Base-by-base conservation (phyloP, 92 coral and sea anemone genomes). In the Actinostola sp. region DNA sequence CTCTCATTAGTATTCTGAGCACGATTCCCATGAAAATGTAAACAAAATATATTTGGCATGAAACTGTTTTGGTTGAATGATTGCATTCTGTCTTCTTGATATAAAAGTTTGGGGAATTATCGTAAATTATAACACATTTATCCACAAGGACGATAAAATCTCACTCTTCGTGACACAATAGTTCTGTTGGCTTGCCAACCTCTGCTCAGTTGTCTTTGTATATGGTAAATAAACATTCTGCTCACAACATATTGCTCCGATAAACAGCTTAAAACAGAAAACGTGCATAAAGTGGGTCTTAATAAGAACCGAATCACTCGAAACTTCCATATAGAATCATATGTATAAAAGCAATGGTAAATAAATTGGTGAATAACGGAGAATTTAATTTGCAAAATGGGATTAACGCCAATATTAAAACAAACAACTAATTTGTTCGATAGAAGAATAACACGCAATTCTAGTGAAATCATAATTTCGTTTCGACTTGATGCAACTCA, bases 371-470 rank as follows among this genome's bases (percentile, higher is more conserved):
- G 20, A 15, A 21, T 53, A 25, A 53, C 25, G 5, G 60, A 2
- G 31, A n/a, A 53, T 53, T 53, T 53, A 20, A 53, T 20, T 53
- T 53, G 60, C 60, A 53, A 53, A 53, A 53, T 20, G n/a, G 56
- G 60, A 11, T 8, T n/a, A n/a, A n/a, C n/a, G n/a, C n/a, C n/a
- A n/a, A n/a, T n/a, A n/a, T n/a, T n/a, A n/a, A n/a, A n/a, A 48
- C 54, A 48, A 48, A 48, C 54, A 48, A 48, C n/a, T n/a, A 48
- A 48, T 17, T 3, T 48, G 46, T 8, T 8, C 8, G 46, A 41
- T 8, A 41, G 54, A 13, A 13, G 19, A 17, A 48, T 8, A 9
- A 48, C 54, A 48, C 4, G 3, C 5, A 23, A 48, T 4, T 48
- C 2, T 48, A n/a, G n/a, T n/a, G n/a, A n/a, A n/a, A n/a, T n/a